These are phyloP conservation scores for Euschistus heros DNA, from an alignment of 1,140 invertebrate species.

Conservation along the genomic window DNA sequence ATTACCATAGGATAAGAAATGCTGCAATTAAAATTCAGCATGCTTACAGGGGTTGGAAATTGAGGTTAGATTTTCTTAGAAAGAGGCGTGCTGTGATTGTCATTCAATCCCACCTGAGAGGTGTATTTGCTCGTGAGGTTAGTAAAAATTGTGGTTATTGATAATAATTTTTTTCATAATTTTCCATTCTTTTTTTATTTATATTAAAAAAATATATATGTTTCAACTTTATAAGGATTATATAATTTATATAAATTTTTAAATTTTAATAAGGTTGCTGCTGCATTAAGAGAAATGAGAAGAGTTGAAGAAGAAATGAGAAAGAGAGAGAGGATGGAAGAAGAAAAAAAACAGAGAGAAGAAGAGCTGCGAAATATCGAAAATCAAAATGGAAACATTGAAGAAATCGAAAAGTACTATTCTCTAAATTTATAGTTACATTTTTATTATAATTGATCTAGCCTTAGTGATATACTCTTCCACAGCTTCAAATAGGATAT, in stretches of 20 bases:
- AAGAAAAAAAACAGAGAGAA: slow-evolving; percentile 47
- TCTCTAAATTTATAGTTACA: not conserved
- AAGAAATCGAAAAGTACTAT: slow-evolving; percentile 42
- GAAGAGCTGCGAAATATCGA: slow-evolving; percentile 37
- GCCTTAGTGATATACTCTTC: no score
- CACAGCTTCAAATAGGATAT: no score
- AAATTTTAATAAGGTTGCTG: slow-evolving; percentile 45
- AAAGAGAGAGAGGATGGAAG: slow-evolving; percentile 59
- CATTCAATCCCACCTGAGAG: slow-evolving; percentile 79
- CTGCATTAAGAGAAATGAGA: slow-evolving; percentile 75
- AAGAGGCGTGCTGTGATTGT: slow-evolving; percentile 75
- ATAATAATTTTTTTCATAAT: no score
- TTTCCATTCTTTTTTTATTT: no score
- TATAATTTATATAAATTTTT: no score
- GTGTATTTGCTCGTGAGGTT: slow-evolving; percentile 79
- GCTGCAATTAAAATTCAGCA: slow-evolving; percentile 74
- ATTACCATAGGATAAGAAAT: slow-evolving; percentile 53
- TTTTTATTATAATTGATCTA: not conserved
- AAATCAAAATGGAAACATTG: slow-evolving; percentile 37
- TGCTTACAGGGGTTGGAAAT: slow-evolving; percentile 75
- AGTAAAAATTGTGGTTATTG: not conserved
- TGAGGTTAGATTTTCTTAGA: slow-evolving; percentile 68
- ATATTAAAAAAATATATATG: not conserved
- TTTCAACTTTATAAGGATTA: not conserved
- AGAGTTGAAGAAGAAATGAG: slow-evolving; percentile 86